These are phyloP conservation scores for Sceloporus undulatus DNA, from an alignment of 2,113 vertebrate species.

Conservation along the genomic window DNA sequence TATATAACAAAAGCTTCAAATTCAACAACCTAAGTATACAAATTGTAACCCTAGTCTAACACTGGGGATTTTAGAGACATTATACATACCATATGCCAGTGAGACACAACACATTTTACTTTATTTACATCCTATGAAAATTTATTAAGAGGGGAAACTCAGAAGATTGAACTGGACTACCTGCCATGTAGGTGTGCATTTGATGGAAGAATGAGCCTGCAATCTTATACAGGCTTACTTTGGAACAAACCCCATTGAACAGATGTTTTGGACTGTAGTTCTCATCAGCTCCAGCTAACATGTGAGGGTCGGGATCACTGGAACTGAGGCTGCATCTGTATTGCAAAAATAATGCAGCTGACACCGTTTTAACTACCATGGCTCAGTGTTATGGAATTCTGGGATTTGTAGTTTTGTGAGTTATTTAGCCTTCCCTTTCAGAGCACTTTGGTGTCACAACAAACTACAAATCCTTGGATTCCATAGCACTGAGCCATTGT, in stretches of 20 bases:
- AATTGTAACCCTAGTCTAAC: neutral
- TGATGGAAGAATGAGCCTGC: neutral
- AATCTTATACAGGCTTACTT: neutral
- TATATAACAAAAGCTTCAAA: neutral
- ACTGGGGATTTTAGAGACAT: neutral
- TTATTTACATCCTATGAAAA: neutral
- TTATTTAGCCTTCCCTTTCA: too few species aligned
- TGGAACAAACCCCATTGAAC: neutral
- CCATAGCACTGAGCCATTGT: too few species aligned
- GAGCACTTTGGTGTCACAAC: too few species aligned
- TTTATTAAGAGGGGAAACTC: neutral
- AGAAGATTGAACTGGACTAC: neutral
- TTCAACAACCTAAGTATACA: neutral
- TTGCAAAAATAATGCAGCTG: too few species aligned
- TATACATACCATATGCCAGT: neutral
- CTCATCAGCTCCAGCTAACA: too few species aligned
- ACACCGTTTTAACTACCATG: too few species aligned
- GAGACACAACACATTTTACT: conserved; percentile 3
- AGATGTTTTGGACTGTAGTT: neutral
- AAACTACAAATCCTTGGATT: too few species aligned
- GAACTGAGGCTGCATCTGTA: too few species aligned
- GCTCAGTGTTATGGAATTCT: too few species aligned
- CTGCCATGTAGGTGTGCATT: neutral
- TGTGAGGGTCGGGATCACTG: too few species aligned
- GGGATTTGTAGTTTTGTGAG: too few species aligned